Evolutionary conservation across 2,113 vertebrate genomes (phyloP).

Genomic region (Zosterops japonicus): DNA sequence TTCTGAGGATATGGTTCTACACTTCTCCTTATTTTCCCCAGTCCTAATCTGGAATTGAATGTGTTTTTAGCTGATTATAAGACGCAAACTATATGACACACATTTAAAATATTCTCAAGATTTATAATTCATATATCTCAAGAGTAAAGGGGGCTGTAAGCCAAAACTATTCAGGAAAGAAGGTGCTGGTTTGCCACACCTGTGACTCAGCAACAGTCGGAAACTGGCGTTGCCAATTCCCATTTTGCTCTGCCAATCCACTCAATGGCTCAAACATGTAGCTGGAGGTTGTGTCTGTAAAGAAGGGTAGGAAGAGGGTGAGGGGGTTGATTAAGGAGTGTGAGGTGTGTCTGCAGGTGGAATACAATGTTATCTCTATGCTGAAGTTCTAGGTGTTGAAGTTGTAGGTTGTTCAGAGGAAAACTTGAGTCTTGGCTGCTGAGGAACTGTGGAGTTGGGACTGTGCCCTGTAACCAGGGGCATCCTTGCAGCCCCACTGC

Average conservation of each 20-base stretch:
- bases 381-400: rapidly evolving
- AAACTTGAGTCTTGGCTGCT: rapidly evolving
- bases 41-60: not conserved
- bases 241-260: not conserved
- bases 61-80: not conserved
- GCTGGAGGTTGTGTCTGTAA: rapidly evolving
- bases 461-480: rapidly evolving
- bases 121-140: not conserved
- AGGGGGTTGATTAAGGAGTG: rapidly evolving
- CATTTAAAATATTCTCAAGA: not conserved
- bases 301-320: rapidly evolving
- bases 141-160: not conserved
- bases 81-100: not conserved
- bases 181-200: not conserved
- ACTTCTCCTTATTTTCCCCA: not conserved
- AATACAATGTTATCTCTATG: rapidly evolving
- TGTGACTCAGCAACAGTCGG: not conserved
- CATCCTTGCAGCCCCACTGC: rapidly evolving
- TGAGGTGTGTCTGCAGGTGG: rapidly evolving
- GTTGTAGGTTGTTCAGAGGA: rapidly evolving
- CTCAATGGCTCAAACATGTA: not conserved
- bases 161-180: not conserved
- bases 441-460: rapidly evolving
- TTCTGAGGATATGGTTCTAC: not conserved
- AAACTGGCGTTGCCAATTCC: not conserved